Evolutionary conservation across 2,113 vertebrate species (phyloP), one percentile per base, ranked within the genome.

Genomic region (Tetraodon nigroviridis): DNA sequence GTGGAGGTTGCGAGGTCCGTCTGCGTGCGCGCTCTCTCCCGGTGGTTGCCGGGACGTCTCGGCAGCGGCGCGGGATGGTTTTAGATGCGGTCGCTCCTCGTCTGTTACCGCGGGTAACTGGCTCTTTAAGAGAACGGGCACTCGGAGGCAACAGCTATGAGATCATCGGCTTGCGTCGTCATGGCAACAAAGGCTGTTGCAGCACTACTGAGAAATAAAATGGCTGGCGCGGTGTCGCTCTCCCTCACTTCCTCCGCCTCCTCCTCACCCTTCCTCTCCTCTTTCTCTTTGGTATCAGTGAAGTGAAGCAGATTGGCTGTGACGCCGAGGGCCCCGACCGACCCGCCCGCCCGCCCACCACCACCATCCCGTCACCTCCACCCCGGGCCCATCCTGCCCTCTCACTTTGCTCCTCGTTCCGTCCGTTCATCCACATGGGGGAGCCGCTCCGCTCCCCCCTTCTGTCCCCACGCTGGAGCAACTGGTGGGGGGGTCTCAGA

Each of bases 181-280:
- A 90, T 91, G 82, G 88, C 85, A 88, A 90, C 87, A 76, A 84
- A 86, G 84, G 87, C 88, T 89, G 88, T 90, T 90, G 87, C 82
- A 86, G 88, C 77, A 86, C 82, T 68, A 86, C 83, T 89, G 81
- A 84, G 85, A 84, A 89, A 86, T 88, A 90, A 90, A 88, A 91
- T 90, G 88, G 89, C 86, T 85, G 89, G 78, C 60, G 53, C 67
- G 62, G 79, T 85, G 80, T 82, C 27, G 62, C 67, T 78, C 75
- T 67, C 51, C 66, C 46, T 47, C 24, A 51, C 53, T n/a, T 46
- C 42, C 37, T 46, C 46, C 56, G 55, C 59, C 71, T 57, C 55
- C 49, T 64, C 62, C 68, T 67, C 67, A 32, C 64, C 64, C 55
- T 56, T 51, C 60, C 65, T 64, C 64, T 72, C 67, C 42, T 67